These are phyloP conservation scores for Boloria euphrosyne DNA, from an alignment of 2,888 invertebrate genomes.

Conservation along the genomic window DNA sequence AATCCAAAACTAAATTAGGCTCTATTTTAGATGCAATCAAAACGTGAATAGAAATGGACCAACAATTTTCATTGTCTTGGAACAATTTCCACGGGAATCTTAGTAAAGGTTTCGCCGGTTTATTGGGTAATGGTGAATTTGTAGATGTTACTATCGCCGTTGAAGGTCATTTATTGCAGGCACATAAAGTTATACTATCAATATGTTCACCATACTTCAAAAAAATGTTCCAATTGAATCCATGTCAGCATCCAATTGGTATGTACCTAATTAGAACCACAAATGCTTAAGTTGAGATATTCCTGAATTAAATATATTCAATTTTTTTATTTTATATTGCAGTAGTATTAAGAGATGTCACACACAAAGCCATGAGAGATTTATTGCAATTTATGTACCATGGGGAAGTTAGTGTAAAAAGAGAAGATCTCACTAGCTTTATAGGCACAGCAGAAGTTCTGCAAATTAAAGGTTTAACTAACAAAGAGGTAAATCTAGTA, in stretches of 20 bases:
- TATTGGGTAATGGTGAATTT: constrained; percentile 82
- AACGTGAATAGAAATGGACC: constrained; percentile 79
- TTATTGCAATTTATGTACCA: constrained; percentile 89
- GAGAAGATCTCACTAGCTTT: constrained; percentile 87
- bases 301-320: not conserved
- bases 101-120: constrained; percentile 84
- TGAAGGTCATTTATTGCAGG: constrained; percentile 85
- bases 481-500: constrained; percentile 67
- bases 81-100: constrained; percentile 88
- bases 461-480: constrained; percentile 88
- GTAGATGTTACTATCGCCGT: constrained; percentile 84
- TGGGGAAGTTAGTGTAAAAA: constrained; percentile 88
- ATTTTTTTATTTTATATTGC: constrained; percentile 26
- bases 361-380: constrained; percentile 87
- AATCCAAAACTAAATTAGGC: constrained; percentile 34
- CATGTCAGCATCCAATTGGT: constrained; percentile 86
- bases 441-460: constrained; percentile 87
- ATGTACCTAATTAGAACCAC: constrained; percentile 38
- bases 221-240: constrained; percentile 85
- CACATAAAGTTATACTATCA: constrained; percentile 87
- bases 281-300: not conserved
- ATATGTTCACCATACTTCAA: constrained; percentile 88
- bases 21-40: constrained; percentile 43
- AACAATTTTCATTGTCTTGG: constrained; percentile 88
- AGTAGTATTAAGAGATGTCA: constrained; percentile 87